phyloP scores from a whole-genome alignment of 2,797 vertebrate genomes.

The Megalops cyprinoides region DNA sequence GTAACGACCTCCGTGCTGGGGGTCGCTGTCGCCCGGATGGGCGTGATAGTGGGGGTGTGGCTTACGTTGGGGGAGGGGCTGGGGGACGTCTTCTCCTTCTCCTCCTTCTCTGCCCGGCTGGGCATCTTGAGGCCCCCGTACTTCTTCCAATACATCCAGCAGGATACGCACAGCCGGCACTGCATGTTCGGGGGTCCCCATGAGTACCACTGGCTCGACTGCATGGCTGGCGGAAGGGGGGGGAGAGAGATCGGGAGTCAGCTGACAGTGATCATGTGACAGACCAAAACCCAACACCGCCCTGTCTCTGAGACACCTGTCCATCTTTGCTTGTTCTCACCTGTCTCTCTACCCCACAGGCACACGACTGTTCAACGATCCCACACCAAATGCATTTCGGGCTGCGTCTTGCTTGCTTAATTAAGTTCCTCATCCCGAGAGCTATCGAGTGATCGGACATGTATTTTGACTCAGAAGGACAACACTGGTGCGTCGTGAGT shows the following conservation, averaged over 20 bases:
- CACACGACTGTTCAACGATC: too few relatives aligned
- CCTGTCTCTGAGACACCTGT: too few relatives aligned
- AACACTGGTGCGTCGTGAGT: not conserved
- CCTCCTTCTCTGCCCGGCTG: constrained; percentile 89
- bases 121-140: constrained; percentile 98
- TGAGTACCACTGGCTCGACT: constrained; percentile 97
- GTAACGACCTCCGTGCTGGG: too few relatives aligned
- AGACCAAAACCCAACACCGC: not conserved
- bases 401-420: not conserved
- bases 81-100: constrained; percentile 89
- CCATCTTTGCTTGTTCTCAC: too few relatives aligned
- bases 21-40: too few relatives aligned
- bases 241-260: constrained; percentile 15
- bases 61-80: constrained; percentile 78
- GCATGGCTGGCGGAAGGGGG: constrained; percentile 77
- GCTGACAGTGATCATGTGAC: not conserved
- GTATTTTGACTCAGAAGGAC: not conserved
- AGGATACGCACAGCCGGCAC: constrained; percentile 91
- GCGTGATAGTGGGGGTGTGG: not conserved
- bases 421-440: not conserved
- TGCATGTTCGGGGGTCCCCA: constrained; percentile 99
- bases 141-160: constrained; percentile 99
- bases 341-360: too few relatives aligned
- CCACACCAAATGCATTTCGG: too few relatives aligned
- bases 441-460: not conserved